phyloP scores from a whole-genome alignment of 1,140 invertebrate species.

The Saccostrea glomerata region DNA sequence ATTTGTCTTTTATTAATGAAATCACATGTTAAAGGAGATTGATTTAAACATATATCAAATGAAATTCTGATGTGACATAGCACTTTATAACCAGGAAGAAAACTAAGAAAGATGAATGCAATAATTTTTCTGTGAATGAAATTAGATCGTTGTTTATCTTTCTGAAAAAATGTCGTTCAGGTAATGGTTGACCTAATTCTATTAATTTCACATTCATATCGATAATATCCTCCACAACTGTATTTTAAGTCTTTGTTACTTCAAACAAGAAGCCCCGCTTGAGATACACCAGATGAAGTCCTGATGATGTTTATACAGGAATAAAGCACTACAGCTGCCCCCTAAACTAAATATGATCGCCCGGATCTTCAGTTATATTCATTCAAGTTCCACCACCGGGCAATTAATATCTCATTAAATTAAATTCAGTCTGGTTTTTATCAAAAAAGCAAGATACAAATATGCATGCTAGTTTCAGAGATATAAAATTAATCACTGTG shows the following conservation, averaged over 20 bases:
- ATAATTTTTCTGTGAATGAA: too few relatives aligned
- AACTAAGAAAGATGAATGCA: too few relatives aligned
- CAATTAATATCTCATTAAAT: constrained; percentile 26
- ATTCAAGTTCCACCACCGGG: not conserved
- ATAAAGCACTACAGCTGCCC: constrained; percentile 8
- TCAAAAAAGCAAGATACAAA: not conserved
- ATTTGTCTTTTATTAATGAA: too few relatives aligned
- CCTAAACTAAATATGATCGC: not conserved
- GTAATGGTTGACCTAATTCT: not conserved
- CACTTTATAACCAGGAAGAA: too few relatives aligned
- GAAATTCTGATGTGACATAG: too few relatives aligned
- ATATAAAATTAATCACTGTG: not conserved
- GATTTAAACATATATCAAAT: too few relatives aligned
- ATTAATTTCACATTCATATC: not conserved
- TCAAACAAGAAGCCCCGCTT: constrained; percentile 13
- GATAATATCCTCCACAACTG: not conserved
- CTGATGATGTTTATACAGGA: not conserved
- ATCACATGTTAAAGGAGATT: too few relatives aligned
- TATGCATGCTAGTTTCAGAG: not conserved
- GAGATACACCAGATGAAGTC: not conserved
- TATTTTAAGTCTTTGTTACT: not conserved
- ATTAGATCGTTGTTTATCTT: too few relatives aligned
- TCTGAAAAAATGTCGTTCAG: not conserved
- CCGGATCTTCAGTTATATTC: not conserved
- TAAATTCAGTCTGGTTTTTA: not conserved